Evolutionary conservation across 2,113 vertebrate genomes (phyloP).

Genomic region (Thermophis baileyi): DNA sequence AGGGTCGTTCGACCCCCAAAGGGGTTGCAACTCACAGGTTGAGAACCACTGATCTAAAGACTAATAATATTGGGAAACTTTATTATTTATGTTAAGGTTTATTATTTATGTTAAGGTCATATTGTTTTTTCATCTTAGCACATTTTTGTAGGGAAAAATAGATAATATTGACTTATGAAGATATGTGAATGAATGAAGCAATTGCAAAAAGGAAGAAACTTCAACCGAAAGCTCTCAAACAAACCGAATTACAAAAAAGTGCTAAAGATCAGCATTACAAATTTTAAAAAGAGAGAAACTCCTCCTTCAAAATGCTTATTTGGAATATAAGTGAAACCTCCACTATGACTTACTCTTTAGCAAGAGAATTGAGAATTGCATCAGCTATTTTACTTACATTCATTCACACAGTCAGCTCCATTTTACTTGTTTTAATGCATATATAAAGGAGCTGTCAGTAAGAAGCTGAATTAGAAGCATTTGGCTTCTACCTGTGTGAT

Average conservation of each 20-base stretch:
- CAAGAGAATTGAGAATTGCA: background rate
- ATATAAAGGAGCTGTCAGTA: background rate
- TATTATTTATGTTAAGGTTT: background rate
- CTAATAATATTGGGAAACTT: background rate
- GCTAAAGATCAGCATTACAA: background rate
- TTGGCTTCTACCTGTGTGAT: background rate
- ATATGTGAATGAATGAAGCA: background rate
- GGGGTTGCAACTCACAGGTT: no score
- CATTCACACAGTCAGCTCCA: background rate
- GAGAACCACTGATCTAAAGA: no score
- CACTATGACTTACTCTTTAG: background rate
- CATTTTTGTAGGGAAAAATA: background rate
- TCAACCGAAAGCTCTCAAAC: background rate
- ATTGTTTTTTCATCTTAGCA: background rate
- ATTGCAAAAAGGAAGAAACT: background rate
- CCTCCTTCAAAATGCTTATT: background rate
- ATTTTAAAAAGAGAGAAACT: background rate
- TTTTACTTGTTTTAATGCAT: background rate
- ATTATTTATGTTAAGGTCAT: background rate
- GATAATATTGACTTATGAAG: background rate
- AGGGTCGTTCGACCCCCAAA: no score
- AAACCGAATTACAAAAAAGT: background rate
- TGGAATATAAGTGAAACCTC: background rate
- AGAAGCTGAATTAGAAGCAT: background rate
- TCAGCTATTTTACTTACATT: background rate